Evolutionary conservation across 2,113 vertebrate species (phyloP), one percentile per base, ranked within the genome.

Genomic region (Elgaria multicarinata): DNA sequence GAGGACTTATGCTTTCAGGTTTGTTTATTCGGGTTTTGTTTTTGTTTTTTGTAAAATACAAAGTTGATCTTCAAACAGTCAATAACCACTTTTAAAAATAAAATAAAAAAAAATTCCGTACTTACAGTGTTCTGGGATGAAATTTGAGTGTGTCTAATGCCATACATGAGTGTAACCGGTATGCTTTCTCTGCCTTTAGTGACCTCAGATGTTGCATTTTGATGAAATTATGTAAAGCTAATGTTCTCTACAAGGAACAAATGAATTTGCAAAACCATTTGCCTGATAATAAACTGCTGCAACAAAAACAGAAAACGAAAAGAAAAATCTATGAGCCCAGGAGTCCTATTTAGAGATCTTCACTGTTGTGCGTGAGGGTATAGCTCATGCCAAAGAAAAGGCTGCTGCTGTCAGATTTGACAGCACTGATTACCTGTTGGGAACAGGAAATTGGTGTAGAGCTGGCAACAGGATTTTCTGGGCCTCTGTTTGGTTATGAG

Each of bases 251-350:
- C 58, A 87, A 71, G 39, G 42, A 75, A 58, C 31, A 39, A 62
- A 46, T 26, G 42, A 93, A 90, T 79, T 80, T 79, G 85, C 42
- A 91, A 91, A 33, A 87, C 58, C 12, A 90, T 79, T 85, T 92
- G 9, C 78, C 84, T 36, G 50, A 87, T 83, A 62, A 26, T 82
- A 31, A 92, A 91, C 67, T 42, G 82, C 16, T 78, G 8, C 6
- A 90, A 83, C 13, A 14, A 91, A 28, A n/a, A 33, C 36, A 16
- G 76, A 26, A 84, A 87, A 58, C n/a, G n/a, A n/a, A 44, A 3
- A 0, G 46, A 69, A 46, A 66, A 46, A 39, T 28, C 33, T 18
- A 24, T 71, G 69, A 7, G 20, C 24, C 55, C 64, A 28, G 13
- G 12, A 36, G 81, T 81, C 18, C 6, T 31, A 64, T 50, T 58